Evolutionary conservation across 2,113 vertebrate genomes (phyloP).

Genomic region (Passerina amoena): DNA sequence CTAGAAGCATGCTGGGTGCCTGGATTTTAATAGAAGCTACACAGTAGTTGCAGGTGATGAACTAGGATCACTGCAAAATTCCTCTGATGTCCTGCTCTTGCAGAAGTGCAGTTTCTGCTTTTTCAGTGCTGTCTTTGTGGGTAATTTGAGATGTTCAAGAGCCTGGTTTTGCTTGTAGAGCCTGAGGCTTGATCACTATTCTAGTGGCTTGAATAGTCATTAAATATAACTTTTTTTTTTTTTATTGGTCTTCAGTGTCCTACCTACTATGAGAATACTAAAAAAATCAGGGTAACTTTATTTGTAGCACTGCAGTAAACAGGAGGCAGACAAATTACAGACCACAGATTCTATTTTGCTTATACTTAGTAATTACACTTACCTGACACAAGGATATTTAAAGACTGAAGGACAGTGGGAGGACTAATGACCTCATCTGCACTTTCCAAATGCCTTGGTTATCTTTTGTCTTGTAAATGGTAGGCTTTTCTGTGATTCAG

Average conservation of each 20-base stretch:
- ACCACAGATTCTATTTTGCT: neutral
- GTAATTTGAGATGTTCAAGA: neutral
- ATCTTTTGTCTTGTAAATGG: neutral
- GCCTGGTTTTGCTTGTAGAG: neutral
- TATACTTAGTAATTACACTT: neutral
- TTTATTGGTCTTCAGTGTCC: neutral
- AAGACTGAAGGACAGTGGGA: neutral
- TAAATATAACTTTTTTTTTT: neutral
- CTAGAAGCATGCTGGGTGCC: neutral
- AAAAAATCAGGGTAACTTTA: neutral
- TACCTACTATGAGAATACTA: neutral
- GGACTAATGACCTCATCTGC: neutral
- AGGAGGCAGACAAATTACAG: neutral
- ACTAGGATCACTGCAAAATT: neutral
- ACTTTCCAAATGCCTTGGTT: neutral
- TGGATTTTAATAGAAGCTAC: neutral
- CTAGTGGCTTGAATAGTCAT: neutral
- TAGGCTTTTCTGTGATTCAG: neutral
- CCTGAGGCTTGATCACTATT: neutral
- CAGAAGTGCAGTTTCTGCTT: neutral
- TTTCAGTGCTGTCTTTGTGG: neutral
- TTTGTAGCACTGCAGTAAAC: neutral
- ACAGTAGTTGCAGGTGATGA: neutral
- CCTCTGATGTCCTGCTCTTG: neutral
- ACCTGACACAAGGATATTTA: neutral